Percentiles rank a stretch among this genome's conserved stretches.
phyloP scores from a whole-genome alignment of 2,888 invertebrate species.

The Acleris holmiana region DNA sequence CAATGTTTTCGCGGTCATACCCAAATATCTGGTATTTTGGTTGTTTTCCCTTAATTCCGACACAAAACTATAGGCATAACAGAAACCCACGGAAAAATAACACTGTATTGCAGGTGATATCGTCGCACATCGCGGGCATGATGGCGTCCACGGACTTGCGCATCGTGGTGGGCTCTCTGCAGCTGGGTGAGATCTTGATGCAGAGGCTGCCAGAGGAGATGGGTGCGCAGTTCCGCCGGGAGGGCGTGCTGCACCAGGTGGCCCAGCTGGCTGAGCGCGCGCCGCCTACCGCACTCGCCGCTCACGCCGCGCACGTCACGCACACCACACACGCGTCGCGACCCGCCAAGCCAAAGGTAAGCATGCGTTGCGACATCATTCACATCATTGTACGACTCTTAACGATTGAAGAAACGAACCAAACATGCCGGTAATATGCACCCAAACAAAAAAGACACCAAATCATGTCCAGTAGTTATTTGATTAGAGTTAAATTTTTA shows the following conservation, averaged over 20 bases:
- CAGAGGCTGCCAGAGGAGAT: constrained; percentile 98
- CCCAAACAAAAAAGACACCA: too few relatives aligned
- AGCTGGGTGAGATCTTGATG: constrained; percentile 98
- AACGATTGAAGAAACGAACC: neutral
- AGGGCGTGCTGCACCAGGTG: constrained; percentile 98
- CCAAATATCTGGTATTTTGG: too few relatives aligned
- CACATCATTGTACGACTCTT: neutral
- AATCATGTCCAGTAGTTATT: too few relatives aligned
- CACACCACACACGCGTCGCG: constrained; percentile 79
- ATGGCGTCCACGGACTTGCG: constrained; percentile 98
- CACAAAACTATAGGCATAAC: too few relatives aligned
- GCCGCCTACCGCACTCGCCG: constrained; percentile 44
- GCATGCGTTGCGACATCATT: neutral
- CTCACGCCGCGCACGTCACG: constrained; percentile 33
- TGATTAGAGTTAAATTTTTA: too few relatives aligned
- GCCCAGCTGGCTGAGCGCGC: constrained; percentile 60
- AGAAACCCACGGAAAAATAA: too few relatives aligned
- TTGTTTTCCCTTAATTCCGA: too few relatives aligned
- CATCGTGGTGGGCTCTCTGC: constrained; percentile 98
- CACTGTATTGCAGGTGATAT: constrained; percentile 85
- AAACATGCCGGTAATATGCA: too few relatives aligned
- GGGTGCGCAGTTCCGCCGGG: constrained; percentile 96
- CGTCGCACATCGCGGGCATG: constrained; percentile 99
- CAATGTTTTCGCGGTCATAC: too few relatives aligned
- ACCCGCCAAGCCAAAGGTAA: constrained; percentile 74